These are phyloP conservation scores for Habrosyne pyritoides DNA, from an alignment of 2,888 invertebrate genomes.

Conservation along the genomic window DNA sequence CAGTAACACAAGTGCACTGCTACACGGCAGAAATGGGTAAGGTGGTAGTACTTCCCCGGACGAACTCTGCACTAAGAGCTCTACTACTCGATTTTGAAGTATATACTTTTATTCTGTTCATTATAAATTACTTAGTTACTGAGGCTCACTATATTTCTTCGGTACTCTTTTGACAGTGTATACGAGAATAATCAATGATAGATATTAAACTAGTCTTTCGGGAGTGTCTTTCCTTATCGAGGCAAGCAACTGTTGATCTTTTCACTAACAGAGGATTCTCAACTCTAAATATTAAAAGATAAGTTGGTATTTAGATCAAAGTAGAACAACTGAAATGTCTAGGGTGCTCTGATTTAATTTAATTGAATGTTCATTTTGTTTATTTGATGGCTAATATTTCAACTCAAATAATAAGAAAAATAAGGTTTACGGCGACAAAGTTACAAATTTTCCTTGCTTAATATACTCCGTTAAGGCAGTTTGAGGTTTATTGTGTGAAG, in stretches of 20 bases:
- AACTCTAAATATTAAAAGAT: not conserved
- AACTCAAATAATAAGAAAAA: constrained; percentile 27
- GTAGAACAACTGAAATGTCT: not conserved
- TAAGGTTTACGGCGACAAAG: constrained; percentile 12
- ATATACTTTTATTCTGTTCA: not conserved
- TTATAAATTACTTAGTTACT: constrained; percentile 9
- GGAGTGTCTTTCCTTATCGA: constrained; percentile 14
- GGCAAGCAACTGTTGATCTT: constrained; percentile 13
- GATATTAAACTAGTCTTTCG: constrained; percentile 30
- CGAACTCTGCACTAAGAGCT: no score
- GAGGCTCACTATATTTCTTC: constrained; percentile 2
- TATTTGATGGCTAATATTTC: constrained; percentile 42
- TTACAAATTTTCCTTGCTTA: constrained; percentile 19
- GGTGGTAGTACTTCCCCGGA: no score
- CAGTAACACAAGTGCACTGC: no score
- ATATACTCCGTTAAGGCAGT: not conserved
- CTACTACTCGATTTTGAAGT: no score
- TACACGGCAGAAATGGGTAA: no score
- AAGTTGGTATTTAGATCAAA: not conserved
- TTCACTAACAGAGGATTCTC: constrained; percentile 1
- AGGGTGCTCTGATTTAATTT: constrained; percentile 23
- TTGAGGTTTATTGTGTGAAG: not conserved
- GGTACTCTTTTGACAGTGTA: constrained; percentile 31
- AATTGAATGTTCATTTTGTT: constrained; percentile 43
- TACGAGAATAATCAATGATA: constrained; percentile 37